Base-by-base conservation (phyloP, 2,888 invertebrate genomes). In the Epistrophe grossulariae region DNA sequence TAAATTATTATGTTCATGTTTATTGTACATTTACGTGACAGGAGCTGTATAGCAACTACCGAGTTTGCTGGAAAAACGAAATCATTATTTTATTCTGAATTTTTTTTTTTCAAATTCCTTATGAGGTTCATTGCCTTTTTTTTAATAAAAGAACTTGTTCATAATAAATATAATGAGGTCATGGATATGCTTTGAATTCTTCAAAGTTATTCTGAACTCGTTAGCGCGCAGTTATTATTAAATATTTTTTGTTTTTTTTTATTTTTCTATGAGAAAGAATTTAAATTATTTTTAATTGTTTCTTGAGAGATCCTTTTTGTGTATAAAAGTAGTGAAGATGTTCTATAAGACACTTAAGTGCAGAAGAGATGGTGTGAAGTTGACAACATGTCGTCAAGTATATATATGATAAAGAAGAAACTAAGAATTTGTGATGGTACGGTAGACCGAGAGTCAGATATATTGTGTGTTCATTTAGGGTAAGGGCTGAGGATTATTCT, bases 1-100 rank as follows among this genome's bases (percentile, higher is more conserved):
- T 68, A 84, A 84, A 73, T 80, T 77, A 72, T 71, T 84, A 38
- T 59, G 35, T 76, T 70, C 38, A 60, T 70, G 55, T 73, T 79
- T 64, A 40, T 73, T 79, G 13, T 17, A 15, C 11, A 62, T 31
- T 40, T 68, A 52, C 17, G 59, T 19, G 68, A 31, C 5, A 35
- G 38, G 8, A 50, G 28, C 1, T 57, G n/a, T n/a, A 1, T 55
- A 13, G 7, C 40, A 79, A 62, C 62, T 35, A 48, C 66, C 10
- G 52, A 70, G 43, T 31, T n/a, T 38, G 11, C 13, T 19, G 24
- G n/a, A n/a, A 6, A 13, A 50, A 19, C 19, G 6, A 52, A 52
- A 52, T 52, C 17, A 50, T 50, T 50, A 50, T 50, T 19, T 19
- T 50, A 10, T 50, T 50, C 8, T 8, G 43, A 7, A 4, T 4